Base-by-base conservation (phyloP, 2,888 invertebrate species). In the Ischnus inquisitorius region DNA sequence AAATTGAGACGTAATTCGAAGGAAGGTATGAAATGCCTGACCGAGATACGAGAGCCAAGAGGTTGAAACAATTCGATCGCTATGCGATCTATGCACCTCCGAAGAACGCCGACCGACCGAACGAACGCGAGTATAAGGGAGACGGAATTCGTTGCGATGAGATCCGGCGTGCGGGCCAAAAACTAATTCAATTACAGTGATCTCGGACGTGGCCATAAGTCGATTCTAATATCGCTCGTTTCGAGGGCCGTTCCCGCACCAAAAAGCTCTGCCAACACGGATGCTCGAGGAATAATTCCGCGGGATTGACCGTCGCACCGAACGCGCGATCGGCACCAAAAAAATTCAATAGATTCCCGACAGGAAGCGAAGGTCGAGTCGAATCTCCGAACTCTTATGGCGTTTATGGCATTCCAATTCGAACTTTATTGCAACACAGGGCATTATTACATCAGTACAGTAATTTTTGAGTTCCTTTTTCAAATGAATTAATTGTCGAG, bases 141-240 rank as follows among this genome's bases (percentile, higher is more conserved):
- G 68, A 82, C 34, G 48, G 62, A 65, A 25, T 79, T 48, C 14
- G 57, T 69, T 10, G 41, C n/a, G 68, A 34, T 34, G 68, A 39
- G 79, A 79, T 75, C 39, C 34, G 69, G 16, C 48, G 14, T n/a
- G 65, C 57, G n/a, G 75, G 34, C 74, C 64, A 88, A 88, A 89
- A 88, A 88, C 87, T 87, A 87, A 89, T 87, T 87, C 87, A 85
- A 89, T 89, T 85, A 86, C 41, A 12, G 41, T 43, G 62, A 43
- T 43, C 46, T 76, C 75, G 65, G 60, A 62, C 86, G 79, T 83
- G 41, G 82, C 87, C 89, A 88, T 88, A 89, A 89, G 48, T 65
- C 72, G 65, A 89, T 89, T 89, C 85, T 86, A 87, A 89, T 88
- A 62, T 68, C 57, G 54, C 39, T 46, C 39, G 54, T 65, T 76